phyloP scores from a whole-genome alignment of 1,140 invertebrate species.

The Leptinotarsa texana region DNA sequence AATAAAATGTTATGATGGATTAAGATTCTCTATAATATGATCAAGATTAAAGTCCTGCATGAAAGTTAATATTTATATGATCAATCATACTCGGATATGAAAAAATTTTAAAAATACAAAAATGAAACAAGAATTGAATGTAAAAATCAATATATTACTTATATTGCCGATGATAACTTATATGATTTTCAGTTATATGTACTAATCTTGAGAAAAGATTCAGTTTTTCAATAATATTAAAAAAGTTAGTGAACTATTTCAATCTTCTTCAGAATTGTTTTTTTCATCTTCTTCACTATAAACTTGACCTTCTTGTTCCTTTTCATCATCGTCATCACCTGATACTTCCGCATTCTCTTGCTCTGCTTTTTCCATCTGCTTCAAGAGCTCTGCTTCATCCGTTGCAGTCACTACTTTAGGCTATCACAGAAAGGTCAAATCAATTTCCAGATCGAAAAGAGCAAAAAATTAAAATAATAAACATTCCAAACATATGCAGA shows the following conservation, averaged over 20 bases:
- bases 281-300: constrained; percentile 56
- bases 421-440: constrained; percentile 56
- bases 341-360: constrained; percentile 92
- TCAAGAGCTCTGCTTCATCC: constrained; percentile 93
- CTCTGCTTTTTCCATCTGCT: constrained; percentile 92
- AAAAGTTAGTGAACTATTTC: neutral
- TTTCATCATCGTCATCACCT: constrained; percentile 85
- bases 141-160: no score
- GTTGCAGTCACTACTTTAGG: constrained; percentile 98
- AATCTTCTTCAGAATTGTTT: constrained; percentile 28
- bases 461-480: no score
- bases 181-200: no score
- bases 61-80: no score
- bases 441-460: neutral
- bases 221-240: neutral
- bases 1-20: no score
- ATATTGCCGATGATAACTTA: no score
- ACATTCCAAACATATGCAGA: neutral
- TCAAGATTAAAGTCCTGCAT: no score
- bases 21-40: no score
- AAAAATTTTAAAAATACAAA: no score
- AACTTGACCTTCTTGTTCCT: constrained; percentile 65
- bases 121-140: no score
- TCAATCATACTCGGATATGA: no score
- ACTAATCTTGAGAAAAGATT: no score